Evolutionary conservation across 2,113 vertebrate species (phyloP).

Genomic region (Ursus arctos): DNA sequence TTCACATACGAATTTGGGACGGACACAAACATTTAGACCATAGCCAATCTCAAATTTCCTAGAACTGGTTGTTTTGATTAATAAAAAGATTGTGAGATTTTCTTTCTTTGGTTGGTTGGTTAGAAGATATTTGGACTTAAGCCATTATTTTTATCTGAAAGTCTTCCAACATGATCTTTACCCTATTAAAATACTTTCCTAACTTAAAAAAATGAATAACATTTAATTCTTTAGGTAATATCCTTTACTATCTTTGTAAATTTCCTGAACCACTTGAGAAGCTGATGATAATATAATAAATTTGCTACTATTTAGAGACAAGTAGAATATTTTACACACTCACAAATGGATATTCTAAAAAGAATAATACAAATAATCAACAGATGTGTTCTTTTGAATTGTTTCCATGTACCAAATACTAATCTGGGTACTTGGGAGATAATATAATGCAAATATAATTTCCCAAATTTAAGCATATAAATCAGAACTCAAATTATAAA

Average conservation of each 20-base stretch:
- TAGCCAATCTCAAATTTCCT: neutral
- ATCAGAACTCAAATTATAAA: neutral
- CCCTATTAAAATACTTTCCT: neutral
- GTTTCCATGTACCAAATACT: neutral
- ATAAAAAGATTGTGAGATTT: neutral
- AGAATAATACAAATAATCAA: neutral
- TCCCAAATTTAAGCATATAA: neutral
- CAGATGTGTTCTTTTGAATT: neutral
- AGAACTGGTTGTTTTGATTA: neutral
- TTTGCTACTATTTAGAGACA: neutral
- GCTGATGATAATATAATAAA: neutral
- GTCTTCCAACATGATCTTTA: neutral
- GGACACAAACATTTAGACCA: neutral
- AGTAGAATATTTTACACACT: neutral
- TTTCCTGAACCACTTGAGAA: constrained; percentile 9
- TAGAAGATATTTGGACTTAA: neutral
- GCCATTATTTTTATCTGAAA: constrained; percentile 5
- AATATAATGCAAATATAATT: neutral
- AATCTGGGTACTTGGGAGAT: neutral
- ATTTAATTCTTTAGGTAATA: neutral
- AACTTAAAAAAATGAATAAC: neutral
- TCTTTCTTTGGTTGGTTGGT: neutral
- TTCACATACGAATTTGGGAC: neutral
- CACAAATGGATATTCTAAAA: neutral
- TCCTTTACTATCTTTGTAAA: neutral